Evolutionary conservation across 2,888 invertebrate species (phyloP).

Genomic region (Conistra vaccinii): DNA sequence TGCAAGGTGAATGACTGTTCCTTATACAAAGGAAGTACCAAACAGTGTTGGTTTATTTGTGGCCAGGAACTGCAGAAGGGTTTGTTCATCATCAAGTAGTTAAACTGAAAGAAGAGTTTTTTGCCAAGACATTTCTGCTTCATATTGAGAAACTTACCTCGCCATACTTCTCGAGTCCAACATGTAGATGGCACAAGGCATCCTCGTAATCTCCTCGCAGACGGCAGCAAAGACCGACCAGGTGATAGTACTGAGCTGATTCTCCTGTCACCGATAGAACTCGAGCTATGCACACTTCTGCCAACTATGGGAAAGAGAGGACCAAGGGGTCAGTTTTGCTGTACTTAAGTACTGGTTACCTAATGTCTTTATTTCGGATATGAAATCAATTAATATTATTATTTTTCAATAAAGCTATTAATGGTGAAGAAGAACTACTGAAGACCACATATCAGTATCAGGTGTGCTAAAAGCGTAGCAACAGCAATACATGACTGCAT

Average conservation of each 20-base stretch:
- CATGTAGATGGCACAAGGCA: constrained; percentile 79
- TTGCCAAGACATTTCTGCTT: neutral
- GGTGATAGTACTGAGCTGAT: constrained; percentile 79
- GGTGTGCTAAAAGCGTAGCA: neutral
- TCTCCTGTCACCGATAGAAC: constrained; percentile 76
- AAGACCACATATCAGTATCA: neutral
- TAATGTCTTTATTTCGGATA: neutral
- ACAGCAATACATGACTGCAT: neutral
- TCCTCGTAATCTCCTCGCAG: constrained; percentile 77
- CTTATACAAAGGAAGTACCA: neutral
- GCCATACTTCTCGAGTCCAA: constrained; percentile 79
- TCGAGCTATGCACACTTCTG: constrained; percentile 82
- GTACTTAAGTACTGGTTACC: neutral
- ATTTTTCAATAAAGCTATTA: no score
- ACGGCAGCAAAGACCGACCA: constrained; percentile 81
- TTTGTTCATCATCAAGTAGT: neutral
- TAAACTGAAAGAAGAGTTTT: neutral
- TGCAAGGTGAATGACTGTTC: neutral
- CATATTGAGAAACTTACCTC: constrained; percentile 72
- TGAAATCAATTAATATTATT: no score
- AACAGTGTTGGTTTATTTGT: neutral
- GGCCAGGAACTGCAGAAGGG: neutral
- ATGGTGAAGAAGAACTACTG: neutral
- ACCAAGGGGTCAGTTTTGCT: neutral
- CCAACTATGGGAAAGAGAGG: constrained; percentile 71